Base-by-base conservation (phyloP, 2,113 vertebrate species). In the Vireo altiloquus region DNA sequence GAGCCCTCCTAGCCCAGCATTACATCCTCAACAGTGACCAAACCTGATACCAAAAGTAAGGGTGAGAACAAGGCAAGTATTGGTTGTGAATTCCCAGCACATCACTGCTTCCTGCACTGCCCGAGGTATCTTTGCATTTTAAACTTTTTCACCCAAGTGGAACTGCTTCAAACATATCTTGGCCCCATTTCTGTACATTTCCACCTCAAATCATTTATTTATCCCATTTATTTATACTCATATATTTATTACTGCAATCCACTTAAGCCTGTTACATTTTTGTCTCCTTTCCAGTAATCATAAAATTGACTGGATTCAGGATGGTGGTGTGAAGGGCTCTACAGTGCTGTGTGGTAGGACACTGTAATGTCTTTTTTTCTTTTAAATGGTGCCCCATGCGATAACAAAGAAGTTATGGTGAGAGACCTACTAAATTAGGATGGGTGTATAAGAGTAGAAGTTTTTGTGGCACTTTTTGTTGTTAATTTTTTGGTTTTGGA, bases 351-450 rank as follows among this genome's bases (percentile, higher is more conserved):
- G 2, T 40, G 47, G 30, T 6, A 47, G 35, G 10, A 42, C 18
- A 76, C 46, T 10, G 8, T 15, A 64, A 50, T 15, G 9, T 27
- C 1, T 4, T 63, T 44, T 52, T 53, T 54, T 35, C 15, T 74
- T 86, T 49, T 4, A 54, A 42, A 31, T 5, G 16, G 35, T 49
- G 33, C 5, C 23, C 25, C 71, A 21, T 15, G 16, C 0, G 0
- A 4, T 71, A 64, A 76, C 11, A 71, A 63, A 42, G 37, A 30
- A 76, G 31, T 46, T 46, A 31, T 77, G 35, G 28, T 27, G 39
- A 85, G 15, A 81, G 13, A 61, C 27, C 25, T 57, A n/a, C 23
- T 2, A 7, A 35, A 35, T 75, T 39, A 35, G 72, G 49, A 79
- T 11, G 23, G 13, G 5, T 19, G 27, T 63, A 39, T 77, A 63